These are phyloP conservation scores for Acheta domesticus DNA, from an alignment of 2,888 invertebrate species.

Conservation along the genomic window DNA sequence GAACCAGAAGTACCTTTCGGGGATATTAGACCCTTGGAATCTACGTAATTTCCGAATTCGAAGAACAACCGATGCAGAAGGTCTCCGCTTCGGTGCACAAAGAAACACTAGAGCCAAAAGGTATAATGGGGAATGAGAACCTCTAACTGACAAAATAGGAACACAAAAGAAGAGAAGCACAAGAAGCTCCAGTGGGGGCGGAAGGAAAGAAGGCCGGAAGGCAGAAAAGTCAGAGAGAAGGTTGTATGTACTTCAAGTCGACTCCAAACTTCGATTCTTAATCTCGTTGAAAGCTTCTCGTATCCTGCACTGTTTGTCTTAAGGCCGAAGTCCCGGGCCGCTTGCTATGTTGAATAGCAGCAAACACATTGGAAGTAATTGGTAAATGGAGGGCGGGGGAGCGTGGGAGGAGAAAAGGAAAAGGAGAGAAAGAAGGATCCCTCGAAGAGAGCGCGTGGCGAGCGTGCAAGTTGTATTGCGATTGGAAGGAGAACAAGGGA, in stretches of 20 bases:
- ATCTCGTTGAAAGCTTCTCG: conserved; percentile 39
- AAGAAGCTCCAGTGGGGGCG: not conserved
- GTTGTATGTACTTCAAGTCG: conserved; percentile 9
- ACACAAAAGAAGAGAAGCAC: conserved; percentile 4
- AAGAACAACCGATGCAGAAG: no score
- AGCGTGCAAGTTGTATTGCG: not conserved
- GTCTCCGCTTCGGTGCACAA: no score
- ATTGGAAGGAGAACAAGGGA: not conserved
- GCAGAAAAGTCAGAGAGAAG: not conserved
- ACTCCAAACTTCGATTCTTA: conserved; percentile 38
- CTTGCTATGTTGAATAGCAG: conserved; percentile 25
- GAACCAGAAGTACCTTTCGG: no score
- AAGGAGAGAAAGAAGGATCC: not conserved
- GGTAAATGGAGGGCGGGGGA: conserved; percentile 12
- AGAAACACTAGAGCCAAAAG: no score
- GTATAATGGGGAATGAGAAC: not conserved
- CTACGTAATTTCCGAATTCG: no score
- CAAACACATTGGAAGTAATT: conserved; percentile 30
- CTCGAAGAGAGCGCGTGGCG: not conserved
- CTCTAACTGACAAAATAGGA: not conserved
- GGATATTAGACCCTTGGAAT: no score
- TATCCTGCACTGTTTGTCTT: conserved; percentile 32
- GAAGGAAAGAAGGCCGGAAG: conserved; percentile 12
- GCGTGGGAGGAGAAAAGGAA: not conserved
- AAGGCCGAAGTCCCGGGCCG: conserved; percentile 18